Evolutionary conservation across 2,888 invertebrate species (phyloP), one percentile per base, ranked within the genome.

Genomic region (Drosophila fungiperda): DNA sequence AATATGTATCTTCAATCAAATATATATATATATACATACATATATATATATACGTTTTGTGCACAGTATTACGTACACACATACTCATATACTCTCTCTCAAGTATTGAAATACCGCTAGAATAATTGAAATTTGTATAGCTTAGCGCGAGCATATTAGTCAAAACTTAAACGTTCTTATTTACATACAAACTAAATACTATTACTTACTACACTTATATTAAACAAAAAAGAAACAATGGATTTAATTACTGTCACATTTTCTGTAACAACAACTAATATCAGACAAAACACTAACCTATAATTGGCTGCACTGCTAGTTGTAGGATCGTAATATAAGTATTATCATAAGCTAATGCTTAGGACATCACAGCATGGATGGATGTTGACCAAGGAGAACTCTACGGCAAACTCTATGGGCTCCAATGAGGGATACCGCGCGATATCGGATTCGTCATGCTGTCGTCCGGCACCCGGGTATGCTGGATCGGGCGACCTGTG

Each of bases 121-220:
- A 32, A 60, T 61, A 42, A 71, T 35, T 40, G n/a, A 9, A 32
- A 69, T 50, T 35, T 40, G 38, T 64, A 65, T 73, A 67, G 73
- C 83, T 83, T 86, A 87, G 82, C 83, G 82, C 78, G 82, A 87
- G 86, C 86, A 78, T 72, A 80, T 76, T 62, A 76, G 57, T 67
- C 54, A 57, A 57, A 69, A 70, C n/a, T 36, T 38, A 40, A 49
- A 49, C 5, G 49, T 23, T 53, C n/a, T 61, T 29, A 48, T 40
- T 42, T 23, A 48, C 7, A n/a, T 38, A 63, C 50, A 48, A 38
- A 26, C 2, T 23, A 64, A 20, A 15, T 36, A 53, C 20, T 53
- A 20, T 23, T 36, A 53, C 20, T 53, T 63, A 55, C 26, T 49
- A 50, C 9, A 57, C 42, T 33, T 49, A 49, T 17, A 55, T 55